Evolutionary conservation across 2,113 vertebrate species (phyloP), one percentile per base, ranked within the genome.

Genomic region (Laticauda colubrina): DNA sequence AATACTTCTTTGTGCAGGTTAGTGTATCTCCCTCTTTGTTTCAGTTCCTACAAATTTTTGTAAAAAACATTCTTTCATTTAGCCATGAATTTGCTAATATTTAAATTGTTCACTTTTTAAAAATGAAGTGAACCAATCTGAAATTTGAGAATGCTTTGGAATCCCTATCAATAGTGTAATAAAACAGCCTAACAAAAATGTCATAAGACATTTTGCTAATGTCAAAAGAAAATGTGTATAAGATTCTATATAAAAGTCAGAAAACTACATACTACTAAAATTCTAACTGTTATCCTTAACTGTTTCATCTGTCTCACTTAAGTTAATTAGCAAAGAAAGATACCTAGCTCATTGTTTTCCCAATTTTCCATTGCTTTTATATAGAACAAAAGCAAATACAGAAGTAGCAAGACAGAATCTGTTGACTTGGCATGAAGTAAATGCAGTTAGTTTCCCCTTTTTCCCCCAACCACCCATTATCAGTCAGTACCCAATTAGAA

Each of bases 1-100:
- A 99, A 99, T 97, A 99, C 99, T 54, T 99, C 99, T 64, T 97
- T 96, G 0, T 99, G 99, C 98, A 98, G 99, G 99, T 99, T 94
- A 95, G 98, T 98, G 94, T 93, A 95, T 95, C 85, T 61, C 69
- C 57, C 85, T 85, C 56, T 0, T 8, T 91, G 24, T 21, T 92
- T 39, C 85, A 90, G 26, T 39, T 91, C 2, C 14, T 88, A 0
- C 1, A 75, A 29, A 51, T 4, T 21, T 10, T 69, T 54, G 53
- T 26, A 21, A 85, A 57, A 26, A 54, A 24, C n/a, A n/a, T 3
- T 7, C 39, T 1, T 59, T 43, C 11, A 21, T 85, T 56, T 43
- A 48, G 24, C 6, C 3, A 86, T 86, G 2, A 4, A 20, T 57
- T 87, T 91, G 24, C 10, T 87, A 51, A 61, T 61, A 29, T 91